phyloP scores from a whole-genome alignment of 1,140 invertebrate species.

The Zaprionus camerounensis region DNA sequence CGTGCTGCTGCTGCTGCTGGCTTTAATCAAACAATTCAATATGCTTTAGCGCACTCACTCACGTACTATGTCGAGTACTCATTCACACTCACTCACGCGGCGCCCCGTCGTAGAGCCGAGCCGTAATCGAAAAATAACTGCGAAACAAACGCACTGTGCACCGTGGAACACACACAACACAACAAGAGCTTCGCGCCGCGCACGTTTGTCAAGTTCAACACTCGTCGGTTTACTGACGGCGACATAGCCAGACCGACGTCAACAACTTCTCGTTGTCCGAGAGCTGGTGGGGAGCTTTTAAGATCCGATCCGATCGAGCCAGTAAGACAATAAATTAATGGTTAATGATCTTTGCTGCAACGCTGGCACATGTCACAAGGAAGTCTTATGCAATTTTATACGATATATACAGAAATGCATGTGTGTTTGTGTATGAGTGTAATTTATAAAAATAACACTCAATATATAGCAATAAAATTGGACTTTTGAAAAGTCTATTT shows the following conservation, averaged over 20 bases:
- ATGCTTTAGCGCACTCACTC: slow-evolving; percentile 2
- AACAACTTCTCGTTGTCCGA: slow-evolving; percentile 54
- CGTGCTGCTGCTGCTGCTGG: background rate
- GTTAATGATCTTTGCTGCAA: slow-evolving; percentile 6
- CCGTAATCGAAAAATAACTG: slow-evolving; percentile 10
- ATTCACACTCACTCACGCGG: background rate
- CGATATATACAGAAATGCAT: background rate
- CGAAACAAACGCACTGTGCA: slow-evolving; percentile 9
- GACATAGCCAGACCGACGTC: slow-evolving; percentile 34
- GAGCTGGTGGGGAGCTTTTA: slow-evolving; percentile 24
- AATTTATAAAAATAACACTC: background rate
- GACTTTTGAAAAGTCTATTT: background rate
- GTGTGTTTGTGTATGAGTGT: background rate
- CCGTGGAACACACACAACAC: slow-evolving; percentile 1
- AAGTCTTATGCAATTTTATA: slow-evolving; percentile 22
- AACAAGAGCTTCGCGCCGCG: slow-evolving; percentile 44
- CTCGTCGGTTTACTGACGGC: slow-evolving; percentile 70
- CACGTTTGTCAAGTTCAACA: slow-evolving; percentile 72
- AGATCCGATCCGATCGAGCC: slow-evolving; percentile 24
- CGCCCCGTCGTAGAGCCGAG: background rate
- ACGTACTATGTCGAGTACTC: background rate
- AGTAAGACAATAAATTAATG: slow-evolving; percentile 16
- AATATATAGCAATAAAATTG: background rate
- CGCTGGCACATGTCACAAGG: slow-evolving; percentile 18
- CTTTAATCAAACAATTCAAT: slow-evolving; percentile 19